These are phyloP conservation scores for Hybos culiciformis DNA, from an alignment of 2,888 invertebrate genomes.

Conservation along the genomic window DNA sequence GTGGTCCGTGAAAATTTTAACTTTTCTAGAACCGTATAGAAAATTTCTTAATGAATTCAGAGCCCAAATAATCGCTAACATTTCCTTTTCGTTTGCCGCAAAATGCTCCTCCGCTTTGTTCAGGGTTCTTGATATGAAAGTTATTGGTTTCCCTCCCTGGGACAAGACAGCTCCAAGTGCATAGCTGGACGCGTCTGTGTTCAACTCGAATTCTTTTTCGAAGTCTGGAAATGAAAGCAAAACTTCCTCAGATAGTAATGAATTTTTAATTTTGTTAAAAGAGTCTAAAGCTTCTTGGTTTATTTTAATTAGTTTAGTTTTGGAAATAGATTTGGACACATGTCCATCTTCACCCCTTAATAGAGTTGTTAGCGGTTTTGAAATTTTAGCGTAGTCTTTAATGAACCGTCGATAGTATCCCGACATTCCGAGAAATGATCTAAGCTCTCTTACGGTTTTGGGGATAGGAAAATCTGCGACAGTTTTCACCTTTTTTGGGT, in stretches of 20 bases:
- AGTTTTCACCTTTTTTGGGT: conserved; percentile 16
- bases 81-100: conserved; percentile 11
- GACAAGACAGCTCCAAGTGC: conserved; percentile 5
- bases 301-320: conserved; percentile 1
- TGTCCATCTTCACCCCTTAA: conserved; percentile 12
- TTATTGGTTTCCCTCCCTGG: conserved; percentile 7
- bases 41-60: conserved; percentile 6
- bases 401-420: conserved; percentile 17
- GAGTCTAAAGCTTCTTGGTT: not conserved
- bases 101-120: conserved; percentile 9
- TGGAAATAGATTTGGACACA: conserved; percentile 7
- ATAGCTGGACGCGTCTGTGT: no score
- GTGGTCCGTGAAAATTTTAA: conserved; percentile 7
- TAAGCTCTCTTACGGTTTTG: conserved; percentile 12
- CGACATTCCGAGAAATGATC: conserved; percentile 13
- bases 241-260: no score
- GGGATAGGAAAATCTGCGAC: conserved; percentile 14
- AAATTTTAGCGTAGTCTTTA: conserved; percentile 12
- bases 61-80: conserved; percentile 7
- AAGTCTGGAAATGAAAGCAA: no score
- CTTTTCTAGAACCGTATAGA: conserved; percentile 6
- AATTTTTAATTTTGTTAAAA: conserved; percentile 5
- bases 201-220: no score
- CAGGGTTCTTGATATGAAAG: conserved; percentile 7
- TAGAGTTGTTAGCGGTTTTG: conserved; percentile 15